These are phyloP conservation scores for Channa argus DNA, from an alignment of 2,113 vertebrate genomes.

Conservation along the genomic window DNA sequence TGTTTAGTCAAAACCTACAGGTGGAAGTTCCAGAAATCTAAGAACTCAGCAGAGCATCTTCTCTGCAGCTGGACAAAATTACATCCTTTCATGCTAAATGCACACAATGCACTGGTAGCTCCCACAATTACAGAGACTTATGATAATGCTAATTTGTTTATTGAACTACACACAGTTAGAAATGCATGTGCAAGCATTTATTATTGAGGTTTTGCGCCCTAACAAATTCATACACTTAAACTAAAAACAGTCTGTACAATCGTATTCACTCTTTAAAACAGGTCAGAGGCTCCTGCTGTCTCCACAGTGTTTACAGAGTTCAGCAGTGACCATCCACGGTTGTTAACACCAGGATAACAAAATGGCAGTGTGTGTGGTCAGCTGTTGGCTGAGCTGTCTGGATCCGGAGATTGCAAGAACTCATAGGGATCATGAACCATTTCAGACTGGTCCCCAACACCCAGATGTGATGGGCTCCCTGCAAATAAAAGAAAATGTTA, in stretches of 20 bases:
- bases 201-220: constrained; percentile 58
- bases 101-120: no score
- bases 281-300: constrained; percentile 10
- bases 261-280: constrained; percentile 54
- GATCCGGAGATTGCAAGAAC: constrained; percentile 95
- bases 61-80: background rate
- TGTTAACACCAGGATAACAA: constrained; percentile 32
- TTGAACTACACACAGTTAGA: constrained; percentile 37
- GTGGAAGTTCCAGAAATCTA: background rate
- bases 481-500: constrained; percentile 29
- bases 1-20: background rate
- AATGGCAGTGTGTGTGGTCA: constrained; percentile 63
- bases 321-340: background rate
- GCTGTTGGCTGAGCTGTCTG: constrained; percentile 83
- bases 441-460: constrained; percentile 92
- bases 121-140: no score
- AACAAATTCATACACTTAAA: constrained; percentile 59
- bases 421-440: constrained; percentile 95
- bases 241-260: constrained; percentile 74
- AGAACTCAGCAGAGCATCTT: background rate
- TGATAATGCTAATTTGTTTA: constrained; percentile 6
- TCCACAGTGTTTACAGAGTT: constrained; percentile 36
- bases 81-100: background rate
- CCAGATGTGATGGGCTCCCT: constrained; percentile 95
- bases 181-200: constrained; percentile 67